Conservation (phyloP, 1,140 invertebrate genomes). For the Drosophila melanica region DNA sequence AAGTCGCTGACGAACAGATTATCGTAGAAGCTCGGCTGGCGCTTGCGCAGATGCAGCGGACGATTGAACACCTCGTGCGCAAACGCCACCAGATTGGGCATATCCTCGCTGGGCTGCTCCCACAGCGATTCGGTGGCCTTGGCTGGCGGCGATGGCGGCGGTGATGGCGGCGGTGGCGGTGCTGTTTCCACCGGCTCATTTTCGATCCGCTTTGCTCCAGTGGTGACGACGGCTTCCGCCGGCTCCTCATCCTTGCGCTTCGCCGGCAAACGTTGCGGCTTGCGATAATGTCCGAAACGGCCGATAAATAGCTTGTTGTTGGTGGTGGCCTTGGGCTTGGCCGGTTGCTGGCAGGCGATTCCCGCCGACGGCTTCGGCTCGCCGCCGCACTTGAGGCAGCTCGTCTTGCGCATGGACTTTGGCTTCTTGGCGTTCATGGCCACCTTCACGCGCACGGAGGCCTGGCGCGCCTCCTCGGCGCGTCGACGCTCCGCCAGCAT, state of each 20-base stretch:
- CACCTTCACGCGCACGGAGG: slow-evolving; percentile 28
- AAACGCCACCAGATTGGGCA: slow-evolving; percentile 30
- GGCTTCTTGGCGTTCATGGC: slow-evolving; percentile 40
- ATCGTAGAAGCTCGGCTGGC: slow-evolving; percentile 9
- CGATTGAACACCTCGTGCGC: slow-evolving; percentile 43
- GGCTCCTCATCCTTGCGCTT: background rate
- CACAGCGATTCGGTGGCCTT: slow-evolving; percentile 15
- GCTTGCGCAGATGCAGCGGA: slow-evolving; percentile 14
- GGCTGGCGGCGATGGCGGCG: background rate
- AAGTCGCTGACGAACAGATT: slow-evolving; percentile 49
- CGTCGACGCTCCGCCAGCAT: slow-evolving; percentile 14
- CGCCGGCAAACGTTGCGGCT: slow-evolving; percentile 17
- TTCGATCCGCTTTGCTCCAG: background rate
- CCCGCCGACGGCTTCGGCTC: background rate
- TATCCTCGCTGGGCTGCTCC: slow-evolving; percentile 30
- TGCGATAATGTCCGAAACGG: slow-evolving; percentile 34
- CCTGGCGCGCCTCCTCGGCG: slow-evolving; percentile 14
- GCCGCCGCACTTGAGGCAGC: slow-evolving; percentile 33
- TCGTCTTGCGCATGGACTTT: background rate
- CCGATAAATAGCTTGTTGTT: slow-evolving; percentile 15
- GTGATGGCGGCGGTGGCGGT: slow-evolving; percentile 7
- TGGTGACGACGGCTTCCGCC: too few species aligned
- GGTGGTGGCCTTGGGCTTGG: background rate
- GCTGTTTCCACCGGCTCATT: background rate
- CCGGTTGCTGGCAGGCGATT: background rate